Conservation (phyloP, 2,797 vertebrate genomes). For the Chromobotia macracanthus region DNA sequence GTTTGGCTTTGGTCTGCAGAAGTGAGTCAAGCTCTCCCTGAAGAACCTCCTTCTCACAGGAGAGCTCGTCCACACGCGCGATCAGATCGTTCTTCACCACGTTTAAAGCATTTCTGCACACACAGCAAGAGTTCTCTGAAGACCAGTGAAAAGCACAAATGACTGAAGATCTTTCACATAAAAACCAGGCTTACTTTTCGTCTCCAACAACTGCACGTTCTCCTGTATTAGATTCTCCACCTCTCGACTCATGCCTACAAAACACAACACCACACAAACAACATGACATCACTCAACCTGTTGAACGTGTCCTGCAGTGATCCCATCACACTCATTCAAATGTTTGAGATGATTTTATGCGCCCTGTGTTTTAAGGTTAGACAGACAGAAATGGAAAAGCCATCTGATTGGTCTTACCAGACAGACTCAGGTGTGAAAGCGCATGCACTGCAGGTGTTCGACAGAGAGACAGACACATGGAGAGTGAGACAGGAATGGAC, state of each 20-base stretch:
- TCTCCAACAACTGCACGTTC: slow-evolving; percentile 96
- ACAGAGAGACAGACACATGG: slow-evolving; percentile 65
- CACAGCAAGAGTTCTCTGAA: too few relatives aligned
- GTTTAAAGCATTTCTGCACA: slow-evolving; percentile 95
- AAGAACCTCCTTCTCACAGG: slow-evolving; percentile 92
- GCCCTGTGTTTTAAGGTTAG: slow-evolving; percentile 24
- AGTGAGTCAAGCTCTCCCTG: slow-evolving; percentile 89
- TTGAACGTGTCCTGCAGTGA: background rate
- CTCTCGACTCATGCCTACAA: slow-evolving; percentile 96
- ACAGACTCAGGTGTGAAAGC: slow-evolving; percentile 83
- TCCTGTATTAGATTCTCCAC: slow-evolving; percentile 97
- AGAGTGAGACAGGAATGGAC: slow-evolving; percentile 48
- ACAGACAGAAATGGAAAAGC: slow-evolving; percentile 52
- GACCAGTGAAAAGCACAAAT: slow-evolving; percentile 14
- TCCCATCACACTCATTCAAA: background rate
- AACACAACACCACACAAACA: slow-evolving; percentile 35
- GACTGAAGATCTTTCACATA: background rate
- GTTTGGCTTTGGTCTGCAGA: slow-evolving; percentile 86
- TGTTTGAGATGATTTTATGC: background rate
- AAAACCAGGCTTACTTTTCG: slow-evolving; percentile 87
- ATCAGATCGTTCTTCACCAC: slow-evolving; percentile 99
- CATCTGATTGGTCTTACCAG: slow-evolving; percentile 77
- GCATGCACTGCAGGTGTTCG: slow-evolving; percentile 81
- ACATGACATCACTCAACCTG: background rate
- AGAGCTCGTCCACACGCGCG: too few relatives aligned